phyloP scores from a whole-genome alignment of 2,888 invertebrate genomes.

The Drosophila fulvimacula region DNA sequence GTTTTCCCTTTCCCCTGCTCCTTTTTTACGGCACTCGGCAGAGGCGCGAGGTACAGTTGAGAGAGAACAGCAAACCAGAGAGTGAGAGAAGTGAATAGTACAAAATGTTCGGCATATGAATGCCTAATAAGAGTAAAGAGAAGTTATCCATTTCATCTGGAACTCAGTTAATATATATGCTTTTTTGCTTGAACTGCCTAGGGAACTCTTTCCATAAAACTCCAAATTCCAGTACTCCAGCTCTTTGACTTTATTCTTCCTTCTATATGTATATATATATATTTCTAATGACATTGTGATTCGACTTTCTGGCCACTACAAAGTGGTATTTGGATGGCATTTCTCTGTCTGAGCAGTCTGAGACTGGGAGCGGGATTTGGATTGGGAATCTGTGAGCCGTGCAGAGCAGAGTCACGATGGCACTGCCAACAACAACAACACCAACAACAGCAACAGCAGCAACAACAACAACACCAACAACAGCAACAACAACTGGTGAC shows the following conservation, averaged over 20 bases:
- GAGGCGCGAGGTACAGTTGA: slow-evolving; percentile 32
- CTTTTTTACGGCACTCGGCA: slow-evolving; percentile 32
- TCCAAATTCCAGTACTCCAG: too few relatives aligned
- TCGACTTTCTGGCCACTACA: too few relatives aligned
- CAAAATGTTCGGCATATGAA: background rate
- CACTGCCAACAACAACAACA: slow-evolving; percentile 32
- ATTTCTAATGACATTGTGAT: too few relatives aligned
- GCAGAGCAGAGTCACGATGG: slow-evolving; percentile 51
- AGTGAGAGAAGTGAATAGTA: background rate
- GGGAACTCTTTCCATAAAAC: too few relatives aligned
- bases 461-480: slow-evolving; percentile 21
- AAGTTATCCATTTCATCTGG: background rate
- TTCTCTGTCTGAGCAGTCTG: background rate
- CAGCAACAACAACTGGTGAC: slow-evolving; percentile 21
- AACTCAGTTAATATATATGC: too few relatives aligned
- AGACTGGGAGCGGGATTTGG: background rate
- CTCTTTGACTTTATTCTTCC: too few relatives aligned
- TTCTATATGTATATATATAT: too few relatives aligned
- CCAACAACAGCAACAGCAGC: slow-evolving; percentile 23
- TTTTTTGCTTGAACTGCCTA: too few relatives aligned
- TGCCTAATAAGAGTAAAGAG: too few relatives aligned
- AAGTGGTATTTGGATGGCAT: slow-evolving; percentile 38
- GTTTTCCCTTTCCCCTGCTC: background rate
- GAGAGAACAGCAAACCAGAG: background rate
- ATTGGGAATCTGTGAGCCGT: slow-evolving; percentile 8